Evolutionary conservation across 92 coral and sea anemone genomes (phyloP), one percentile per base, ranked within the genome.

Genomic region (Nematostella vectensis): DNA sequence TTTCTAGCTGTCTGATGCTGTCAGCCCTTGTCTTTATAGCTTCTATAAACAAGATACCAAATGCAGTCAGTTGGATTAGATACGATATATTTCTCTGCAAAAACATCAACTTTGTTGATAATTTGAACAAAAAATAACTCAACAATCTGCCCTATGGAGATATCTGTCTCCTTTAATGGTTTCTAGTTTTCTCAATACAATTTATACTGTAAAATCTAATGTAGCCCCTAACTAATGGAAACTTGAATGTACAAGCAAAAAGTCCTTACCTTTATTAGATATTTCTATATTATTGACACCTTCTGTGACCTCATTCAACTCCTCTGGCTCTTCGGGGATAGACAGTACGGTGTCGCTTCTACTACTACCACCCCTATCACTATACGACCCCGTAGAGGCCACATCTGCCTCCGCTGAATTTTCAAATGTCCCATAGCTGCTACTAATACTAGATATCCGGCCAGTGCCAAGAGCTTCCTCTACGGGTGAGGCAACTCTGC

Each of bases 21-120:
- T 59, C 83, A 16, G 94, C 94, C 57, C 94, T 84, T 61, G 76
- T 74, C 42, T 84, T 80, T 36, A 78, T 66, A 58, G 8, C 27
- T 15, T 21, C 27, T 51, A 54, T 28, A 54, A 25, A 54, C 37
- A 21, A 21, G 28, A 13, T 2, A 18, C 40, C 40, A n/a, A n/a
- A n/a, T n/a, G n/a, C n/a, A n/a, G n/a, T n/a, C n/a, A n/a, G n/a
- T n/a, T n/a, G n/a, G n/a, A n/a, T n/a, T n/a, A n/a, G n/a, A n/a
- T n/a, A n/a, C n/a, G n/a, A n/a, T n/a, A n/a, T n/a, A n/a, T n/a
- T n/a, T n/a, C n/a, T n/a, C n/a, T n/a, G n/a, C n/a, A n/a, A n/a
- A n/a, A n/a, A n/a, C n/a, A n/a, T n/a, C n/a, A n/a, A n/a, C n/a
- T n/a, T n/a, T n/a, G n/a, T n/a, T n/a, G n/a, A n/a, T n/a, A n/a